Evolutionary conservation across 2,888 invertebrate genomes (phyloP).

Genomic region (Arenicola marina): DNA sequence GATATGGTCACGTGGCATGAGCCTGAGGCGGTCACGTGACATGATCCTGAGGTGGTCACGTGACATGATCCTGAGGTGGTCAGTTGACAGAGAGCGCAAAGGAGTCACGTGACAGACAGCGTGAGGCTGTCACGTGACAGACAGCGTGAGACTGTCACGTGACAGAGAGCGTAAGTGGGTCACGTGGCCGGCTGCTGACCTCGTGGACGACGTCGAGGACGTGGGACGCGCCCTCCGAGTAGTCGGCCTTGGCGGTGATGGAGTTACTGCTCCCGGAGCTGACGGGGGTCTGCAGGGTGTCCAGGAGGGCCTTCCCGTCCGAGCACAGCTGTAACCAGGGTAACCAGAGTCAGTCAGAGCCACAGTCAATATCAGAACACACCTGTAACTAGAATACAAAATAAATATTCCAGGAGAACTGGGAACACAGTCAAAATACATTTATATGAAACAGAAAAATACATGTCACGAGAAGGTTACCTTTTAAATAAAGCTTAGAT

Average conservation of each 20-base stretch:
- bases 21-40: no score
- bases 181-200: slow-evolving; percentile 42
- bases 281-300: slow-evolving; percentile 62
- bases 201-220: slow-evolving; percentile 95
- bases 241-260: slow-evolving; percentile 72
- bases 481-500: no score
- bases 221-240: slow-evolving; percentile 93
- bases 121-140: no score
- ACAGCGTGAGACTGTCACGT: no score
- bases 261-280: slow-evolving; percentile 57
- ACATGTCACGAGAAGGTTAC: no score
- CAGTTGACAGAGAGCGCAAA: no score
- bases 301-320: slow-evolving; percentile 63
- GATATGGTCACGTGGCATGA: no score
- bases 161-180: neutral
- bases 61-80: no score
- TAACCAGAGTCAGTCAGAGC: neutral
- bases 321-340: slow-evolving; percentile 62
- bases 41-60: no score
- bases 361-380: no score
- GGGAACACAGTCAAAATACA: neutral
- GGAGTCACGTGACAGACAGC: no score
- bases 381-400: neutral
- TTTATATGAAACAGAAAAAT: neutral
- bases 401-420: neutral